A percentile compares a stretch with the other conserved stretches of the same genome.
Evolutionary conservation across 2,797 vertebrate genomes (phyloP).

Genomic region (Eulemur mongoz): DNA sequence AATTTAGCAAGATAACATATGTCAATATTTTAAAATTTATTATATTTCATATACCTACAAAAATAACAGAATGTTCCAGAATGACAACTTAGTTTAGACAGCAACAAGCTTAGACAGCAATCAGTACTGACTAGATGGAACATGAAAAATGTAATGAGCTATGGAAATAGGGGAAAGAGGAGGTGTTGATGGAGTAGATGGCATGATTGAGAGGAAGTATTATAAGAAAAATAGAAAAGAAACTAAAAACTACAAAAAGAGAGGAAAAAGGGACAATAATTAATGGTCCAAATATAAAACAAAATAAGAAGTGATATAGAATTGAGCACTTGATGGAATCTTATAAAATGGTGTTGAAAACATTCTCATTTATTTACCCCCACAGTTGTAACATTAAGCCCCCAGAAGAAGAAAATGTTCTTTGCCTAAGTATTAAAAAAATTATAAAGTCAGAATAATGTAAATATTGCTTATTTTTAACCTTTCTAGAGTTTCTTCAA

Average conservation of each 20-base stretch:
- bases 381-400: background rate
- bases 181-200: background rate
- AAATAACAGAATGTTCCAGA: background rate
- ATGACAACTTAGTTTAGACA: background rate
- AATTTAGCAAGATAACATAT: background rate
- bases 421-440: background rate
- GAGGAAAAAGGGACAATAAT: background rate
- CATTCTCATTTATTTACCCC: background rate
- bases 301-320: background rate
- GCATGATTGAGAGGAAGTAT: background rate
- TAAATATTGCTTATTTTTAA: background rate
- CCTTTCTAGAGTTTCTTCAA: background rate
- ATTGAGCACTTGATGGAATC: background rate
- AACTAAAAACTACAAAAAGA: background rate
- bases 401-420: background rate
- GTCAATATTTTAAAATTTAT: background rate
- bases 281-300: background rate
- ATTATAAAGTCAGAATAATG: background rate
- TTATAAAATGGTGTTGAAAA: background rate
- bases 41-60: background rate
- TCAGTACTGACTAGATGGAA: background rate
- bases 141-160: background rate
- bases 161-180: background rate
- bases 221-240: background rate
- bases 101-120: background rate